Percentiles rank a stretch among this genome's conserved stretches.
phyloP scores from a whole-genome alignment of 2,797 vertebrate species.

The Etheostoma perlongum region DNA sequence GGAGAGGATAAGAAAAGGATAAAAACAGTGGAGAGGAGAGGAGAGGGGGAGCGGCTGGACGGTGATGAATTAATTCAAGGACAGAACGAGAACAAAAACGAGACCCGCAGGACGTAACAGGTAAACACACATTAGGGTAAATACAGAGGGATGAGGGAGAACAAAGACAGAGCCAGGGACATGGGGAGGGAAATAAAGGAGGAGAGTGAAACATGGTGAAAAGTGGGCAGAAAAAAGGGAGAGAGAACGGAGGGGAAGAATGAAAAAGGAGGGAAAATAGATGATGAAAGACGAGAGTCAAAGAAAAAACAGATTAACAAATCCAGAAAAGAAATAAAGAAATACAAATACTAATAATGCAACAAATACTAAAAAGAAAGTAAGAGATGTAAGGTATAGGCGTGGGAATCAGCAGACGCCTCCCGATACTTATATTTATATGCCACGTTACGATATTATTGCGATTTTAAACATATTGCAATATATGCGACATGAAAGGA shows the following conservation, averaged over 20 bases:
- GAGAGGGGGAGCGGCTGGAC: background rate
- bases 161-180: background rate
- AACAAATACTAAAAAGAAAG: no score
- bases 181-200: background rate
- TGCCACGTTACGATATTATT: no score
- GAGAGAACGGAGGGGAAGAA: background rate
- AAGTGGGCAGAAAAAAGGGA: background rate
- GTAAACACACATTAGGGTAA: constrained; percentile 50
- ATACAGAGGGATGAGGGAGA: constrained; percentile 12
- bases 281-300: background rate
- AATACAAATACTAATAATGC: no score
- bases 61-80: constrained; percentile 60
- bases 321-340: no score
- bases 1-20: no score
- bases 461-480: no score
- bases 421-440: no score
- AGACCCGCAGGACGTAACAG: constrained; percentile 42
- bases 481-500: no score
- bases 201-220: background rate
- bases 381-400: no score
- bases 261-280: background rate
- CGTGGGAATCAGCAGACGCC: no score
- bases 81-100: constrained; percentile 45
- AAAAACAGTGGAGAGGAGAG: background rate
- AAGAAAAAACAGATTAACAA: background rate